These are phyloP conservation scores for Acrobasis consociella DNA, from an alignment of 2,888 invertebrate species.

Conservation along the genomic window DNA sequence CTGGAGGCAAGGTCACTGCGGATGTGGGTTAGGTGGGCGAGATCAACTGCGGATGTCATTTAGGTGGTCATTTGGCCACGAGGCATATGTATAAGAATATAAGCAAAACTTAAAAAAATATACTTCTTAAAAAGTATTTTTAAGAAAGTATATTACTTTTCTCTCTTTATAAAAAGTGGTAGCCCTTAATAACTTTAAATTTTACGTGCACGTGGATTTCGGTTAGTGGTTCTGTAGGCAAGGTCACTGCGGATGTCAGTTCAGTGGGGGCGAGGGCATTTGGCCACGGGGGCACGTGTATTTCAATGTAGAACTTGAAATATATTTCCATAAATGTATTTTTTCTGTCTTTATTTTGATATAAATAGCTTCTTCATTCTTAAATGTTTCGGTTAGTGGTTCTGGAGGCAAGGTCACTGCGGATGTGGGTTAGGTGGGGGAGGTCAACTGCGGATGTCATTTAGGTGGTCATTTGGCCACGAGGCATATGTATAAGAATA, in stretches of 20 bases:
- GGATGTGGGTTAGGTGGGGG: neutral
- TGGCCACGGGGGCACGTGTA: constrained; percentile 9
- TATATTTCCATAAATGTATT: too few relatives aligned
- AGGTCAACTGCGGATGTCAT: too few relatives aligned
- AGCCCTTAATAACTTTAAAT: constrained; percentile 7
- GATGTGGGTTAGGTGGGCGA: neutral
- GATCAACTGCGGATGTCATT: too few relatives aligned
- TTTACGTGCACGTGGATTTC: constrained; percentile 6
- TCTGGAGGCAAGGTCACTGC: constrained; percentile 34
- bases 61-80: constrained; percentile 11
- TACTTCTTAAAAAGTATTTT: too few relatives aligned
- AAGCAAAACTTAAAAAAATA: too few relatives aligned
- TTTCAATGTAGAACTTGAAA: neutral
- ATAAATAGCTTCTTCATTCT: too few relatives aligned
- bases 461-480: constrained; percentile 11
- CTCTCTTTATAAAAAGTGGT: too few relatives aligned
- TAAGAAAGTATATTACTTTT: too few relatives aligned
- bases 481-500: neutral
- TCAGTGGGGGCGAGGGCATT: constrained; percentile 4
- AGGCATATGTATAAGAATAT: neutral
- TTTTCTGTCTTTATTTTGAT: too few relatives aligned
- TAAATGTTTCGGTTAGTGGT: constrained; percentile 71
- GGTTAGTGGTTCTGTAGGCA: constrained; percentile 12
- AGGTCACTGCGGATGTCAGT: constrained; percentile 18
- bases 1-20: constrained; percentile 32